phyloP scores from a whole-genome alignment of 2,113 vertebrate genomes.

The Urocitellus parryii region DNA sequence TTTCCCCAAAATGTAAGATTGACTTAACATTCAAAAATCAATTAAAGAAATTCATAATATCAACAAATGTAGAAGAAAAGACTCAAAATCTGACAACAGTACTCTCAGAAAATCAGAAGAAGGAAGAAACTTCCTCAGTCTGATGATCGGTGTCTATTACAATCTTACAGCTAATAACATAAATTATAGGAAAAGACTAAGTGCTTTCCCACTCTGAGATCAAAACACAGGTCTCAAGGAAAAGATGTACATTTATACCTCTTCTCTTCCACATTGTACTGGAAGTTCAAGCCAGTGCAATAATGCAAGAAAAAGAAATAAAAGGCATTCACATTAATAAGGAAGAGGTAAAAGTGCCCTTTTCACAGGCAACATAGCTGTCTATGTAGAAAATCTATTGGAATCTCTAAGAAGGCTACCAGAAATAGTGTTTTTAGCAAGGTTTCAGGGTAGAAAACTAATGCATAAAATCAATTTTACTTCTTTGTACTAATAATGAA shows the following conservation, averaged over 20 bases:
- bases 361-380: not conserved
- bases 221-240: not conserved
- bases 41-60: not conserved
- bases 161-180: not conserved
- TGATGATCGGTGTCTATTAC: not conserved
- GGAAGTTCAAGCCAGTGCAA: not conserved
- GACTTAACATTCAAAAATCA: not conserved
- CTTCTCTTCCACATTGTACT: not conserved
- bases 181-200: not conserved
- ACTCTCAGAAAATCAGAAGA: not conserved
- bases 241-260: not conserved
- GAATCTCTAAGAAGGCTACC: not conserved
- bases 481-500: not conserved
- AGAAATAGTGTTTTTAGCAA: not conserved
- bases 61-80: slow-evolving; percentile 8
- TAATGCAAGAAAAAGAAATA: not conserved
- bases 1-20: not conserved
- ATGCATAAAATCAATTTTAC: not conserved
- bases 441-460: not conserved
- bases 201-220: not conserved
- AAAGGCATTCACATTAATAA: not conserved
- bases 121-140: not conserved
- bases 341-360: not conserved
- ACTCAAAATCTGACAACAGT: not conserved
- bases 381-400: slow-evolving; percentile 6